Evolutionary conservation across 2,797 vertebrate genomes (phyloP).

Genomic region (Allobates femoralis): DNA sequence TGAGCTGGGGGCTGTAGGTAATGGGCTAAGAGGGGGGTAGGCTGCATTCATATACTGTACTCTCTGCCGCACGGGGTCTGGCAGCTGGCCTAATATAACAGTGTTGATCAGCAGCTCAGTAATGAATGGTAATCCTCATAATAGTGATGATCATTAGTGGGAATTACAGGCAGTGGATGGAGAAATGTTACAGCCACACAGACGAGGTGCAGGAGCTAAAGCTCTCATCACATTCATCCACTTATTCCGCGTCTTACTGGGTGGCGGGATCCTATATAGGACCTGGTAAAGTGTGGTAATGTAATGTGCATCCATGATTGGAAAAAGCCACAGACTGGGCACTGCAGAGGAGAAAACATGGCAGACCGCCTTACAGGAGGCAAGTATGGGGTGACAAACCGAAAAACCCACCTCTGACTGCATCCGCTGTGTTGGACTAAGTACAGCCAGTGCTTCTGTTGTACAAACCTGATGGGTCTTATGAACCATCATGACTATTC

Average conservation of each 20-base stretch:
- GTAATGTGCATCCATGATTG: no score
- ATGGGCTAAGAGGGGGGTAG: not conserved
- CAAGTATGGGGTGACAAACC: no score
- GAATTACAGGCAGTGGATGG: not conserved
- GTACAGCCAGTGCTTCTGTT: no score
- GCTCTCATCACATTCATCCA: not conserved
- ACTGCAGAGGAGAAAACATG: no score
- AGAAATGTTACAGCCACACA: not conserved
- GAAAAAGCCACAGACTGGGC: no score
- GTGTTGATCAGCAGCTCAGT: not conserved
- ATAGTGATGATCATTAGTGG: not conserved
- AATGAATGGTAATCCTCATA: not conserved
- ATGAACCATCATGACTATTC: no score
- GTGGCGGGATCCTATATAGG: not conserved
- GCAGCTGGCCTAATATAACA: not conserved
- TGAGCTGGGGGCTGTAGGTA: constrained; percentile 68
- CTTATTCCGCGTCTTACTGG: not conserved
- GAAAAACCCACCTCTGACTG: no score
- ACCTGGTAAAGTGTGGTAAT: no score
- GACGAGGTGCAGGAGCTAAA: not conserved
- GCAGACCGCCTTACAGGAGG: no score
- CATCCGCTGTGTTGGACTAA: no score
- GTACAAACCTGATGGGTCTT: no score
- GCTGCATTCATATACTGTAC: not conserved
- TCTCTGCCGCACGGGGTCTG: no score